These are phyloP conservation scores for Propsilocerus akamusi DNA, from an alignment of 1,140 invertebrate genomes.

Conservation along the genomic window DNA sequence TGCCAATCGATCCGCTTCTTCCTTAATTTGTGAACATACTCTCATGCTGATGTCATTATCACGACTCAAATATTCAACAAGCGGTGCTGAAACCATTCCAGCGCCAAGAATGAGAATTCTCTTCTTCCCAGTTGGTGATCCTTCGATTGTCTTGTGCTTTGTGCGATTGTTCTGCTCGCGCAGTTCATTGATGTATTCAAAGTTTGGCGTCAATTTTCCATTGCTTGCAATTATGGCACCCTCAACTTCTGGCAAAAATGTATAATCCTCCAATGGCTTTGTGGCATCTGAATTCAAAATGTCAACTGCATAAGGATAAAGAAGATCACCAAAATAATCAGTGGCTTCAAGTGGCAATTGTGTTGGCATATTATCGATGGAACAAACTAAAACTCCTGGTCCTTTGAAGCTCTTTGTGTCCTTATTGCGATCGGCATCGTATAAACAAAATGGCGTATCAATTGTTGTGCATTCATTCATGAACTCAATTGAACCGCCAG, in stretches of 20 bases:
- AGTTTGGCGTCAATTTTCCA: constrained; percentile 77
- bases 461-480: constrained; percentile 99
- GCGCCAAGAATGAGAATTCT: constrained; percentile 82
- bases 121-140: constrained; percentile 26
- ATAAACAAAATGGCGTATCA: constrained; percentile 95
- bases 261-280: constrained; percentile 60
- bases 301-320: constrained; percentile 75
- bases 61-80: constrained; percentile 83
- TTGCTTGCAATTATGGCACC: constrained; percentile 88
- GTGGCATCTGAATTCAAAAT: constrained; percentile 83
- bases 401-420: constrained; percentile 93
- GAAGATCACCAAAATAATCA: constrained; percentile 89
- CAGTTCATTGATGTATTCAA: constrained; percentile 87
- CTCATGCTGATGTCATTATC: constrained; percentile 65
- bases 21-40: constrained; percentile 70
- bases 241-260: constrained; percentile 28
- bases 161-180: constrained; percentile 36
- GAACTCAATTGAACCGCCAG: constrained; percentile 97
- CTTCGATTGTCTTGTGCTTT: constrained; percentile 33
- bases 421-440: constrained; percentile 95
- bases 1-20: constrained; percentile 70
- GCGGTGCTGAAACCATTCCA: constrained; percentile 80
- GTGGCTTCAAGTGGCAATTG: constrained; percentile 94
- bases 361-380: constrained; percentile 99
- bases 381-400: constrained; percentile 92